Base-by-base conservation (phyloP, 64 coral and sea anemone genomes). In the Actinia tenebrosa region DNA sequence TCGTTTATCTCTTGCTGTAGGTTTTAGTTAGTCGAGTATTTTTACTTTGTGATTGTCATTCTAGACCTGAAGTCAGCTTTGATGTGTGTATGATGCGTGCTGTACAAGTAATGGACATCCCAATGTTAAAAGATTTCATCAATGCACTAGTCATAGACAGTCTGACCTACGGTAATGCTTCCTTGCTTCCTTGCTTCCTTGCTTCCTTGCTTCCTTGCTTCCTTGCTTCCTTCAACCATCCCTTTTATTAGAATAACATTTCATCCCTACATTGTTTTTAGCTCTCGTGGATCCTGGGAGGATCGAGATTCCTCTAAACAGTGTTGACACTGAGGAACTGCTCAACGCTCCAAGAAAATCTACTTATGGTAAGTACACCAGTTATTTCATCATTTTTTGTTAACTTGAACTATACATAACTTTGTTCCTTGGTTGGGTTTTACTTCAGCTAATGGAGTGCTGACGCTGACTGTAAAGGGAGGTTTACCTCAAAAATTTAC, bases 51-150 rank as follows among this genome's bases (percentile, higher is more conserved):
- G 26, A 30, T 75, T 42, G 8, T n/a, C 19, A 52, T 75, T 53
- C 10, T 81, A 98, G 95, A 30, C 95, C 95, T 10, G 89, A 91
- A 42, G 95, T 98, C 16, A 86, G 77, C 45, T 98, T 98, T 71
- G 89, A 98, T 75, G 95, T 98, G 45, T 91, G 95, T 43, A 86
- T 98, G 86, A 79, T 93, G 42, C 88, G 89, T 26, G 95, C 95
- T 2, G 91, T 98, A n/a, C 95, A 98, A 53, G 95, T 98, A 54
- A 98, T 98, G 95, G 95, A 98, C 53, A 98, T 98, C 20, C 95
- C 95, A 0, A 98, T 98, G 95, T n/a, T 98, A 45, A 98, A 98
- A 20, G 95, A 98, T 71, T 98, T 98, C 66, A 98, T 98, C 45
- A 98, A 98, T 53, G 91, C 95, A 11, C 60, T 98, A 0, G 92